Evolutionary conservation across 2,888 invertebrate species (phyloP), one percentile per base, ranked within the genome.

Genomic region (Ernsta delagoae): DNA sequence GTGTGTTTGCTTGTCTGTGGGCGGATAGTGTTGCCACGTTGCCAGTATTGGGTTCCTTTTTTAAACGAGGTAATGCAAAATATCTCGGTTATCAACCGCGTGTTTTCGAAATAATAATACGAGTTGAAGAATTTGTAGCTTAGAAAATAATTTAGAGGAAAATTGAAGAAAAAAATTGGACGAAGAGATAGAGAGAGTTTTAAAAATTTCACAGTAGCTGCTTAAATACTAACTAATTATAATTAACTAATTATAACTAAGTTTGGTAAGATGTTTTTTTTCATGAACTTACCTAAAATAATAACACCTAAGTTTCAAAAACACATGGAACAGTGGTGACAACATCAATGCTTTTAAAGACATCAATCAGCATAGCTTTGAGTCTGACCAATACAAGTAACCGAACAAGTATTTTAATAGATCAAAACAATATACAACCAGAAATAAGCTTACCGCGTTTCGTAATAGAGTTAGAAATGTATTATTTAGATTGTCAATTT

Each of bases 1-100:
- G 88, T 88, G 75, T 81, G 84, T 83, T 80, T 81, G 83, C 79
- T 73, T 79, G 87, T 81, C 83, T 75, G 88, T 87, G 85, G 88
- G 88, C 82, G 87, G 75, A 66, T 70, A 72, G 73, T 72, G 73
- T 70, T 16, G 16, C 16, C 16, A 16, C 16, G 16, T 16, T 71
- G 72, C 63, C 65, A 65, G 66, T 59, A 68, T 70, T 71, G 72
- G 54, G 36, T 65, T 74, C 70, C 72, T 75, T 74, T 74, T 75
- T 70, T 71, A 66, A 70, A 66, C 68, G 64, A 68, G 70, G 68
- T 71, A 73, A 71, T 70, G 65, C 70, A 63, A 71, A 72, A 72
- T 75, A 50, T 74, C 71, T 73, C 65, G 71, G 65, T 70, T 70
- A 72, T 74, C 70, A 73, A 70, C 64, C 56, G 66, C 66, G 72